These are phyloP conservation scores for Diarsia mendica DNA, from an alignment of 2,888 invertebrate species.

Conservation along the genomic window DNA sequence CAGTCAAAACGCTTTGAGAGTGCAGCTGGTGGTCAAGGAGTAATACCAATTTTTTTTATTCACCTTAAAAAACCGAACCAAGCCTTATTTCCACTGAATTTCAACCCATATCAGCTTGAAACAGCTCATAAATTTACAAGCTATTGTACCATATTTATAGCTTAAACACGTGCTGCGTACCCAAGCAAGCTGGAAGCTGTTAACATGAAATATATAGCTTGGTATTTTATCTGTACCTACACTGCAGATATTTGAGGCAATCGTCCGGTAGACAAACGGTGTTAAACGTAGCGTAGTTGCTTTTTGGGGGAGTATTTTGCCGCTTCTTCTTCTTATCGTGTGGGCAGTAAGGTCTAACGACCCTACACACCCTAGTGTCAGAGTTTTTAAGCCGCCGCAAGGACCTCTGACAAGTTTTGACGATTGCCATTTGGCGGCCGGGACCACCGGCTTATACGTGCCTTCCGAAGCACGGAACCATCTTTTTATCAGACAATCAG, in stretches of 20 bases:
- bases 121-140: slow-evolving; percentile 14
- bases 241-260: slow-evolving; percentile 11
- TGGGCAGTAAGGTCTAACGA: too few species aligned
- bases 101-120: background rate
- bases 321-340: too few species aligned
- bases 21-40: background rate
- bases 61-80: background rate
- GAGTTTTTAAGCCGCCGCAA: too few species aligned
- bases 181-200: slow-evolving; percentile 16
- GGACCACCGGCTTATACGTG: too few species aligned
- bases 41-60: background rate
- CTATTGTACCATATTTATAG: slow-evolving; percentile 31
- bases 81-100: background rate
- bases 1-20: background rate
- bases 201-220: slow-evolving; percentile 20
- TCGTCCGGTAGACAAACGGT: background rate
- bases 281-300: too few species aligned
- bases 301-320: background rate
- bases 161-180: slow-evolving; percentile 16
- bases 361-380: too few species aligned
- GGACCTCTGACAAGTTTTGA: too few species aligned
- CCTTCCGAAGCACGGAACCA: too few species aligned
- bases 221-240: slow-evolving; percentile 12
- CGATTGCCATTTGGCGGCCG: too few species aligned
- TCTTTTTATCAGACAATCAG: too few species aligned